A percentile compares a stretch with the other conserved stretches of the same genome.
Evolutionary conservation across 2,113 vertebrate genomes (phyloP).

Genomic region (Prionailurus viverrinus): DNA sequence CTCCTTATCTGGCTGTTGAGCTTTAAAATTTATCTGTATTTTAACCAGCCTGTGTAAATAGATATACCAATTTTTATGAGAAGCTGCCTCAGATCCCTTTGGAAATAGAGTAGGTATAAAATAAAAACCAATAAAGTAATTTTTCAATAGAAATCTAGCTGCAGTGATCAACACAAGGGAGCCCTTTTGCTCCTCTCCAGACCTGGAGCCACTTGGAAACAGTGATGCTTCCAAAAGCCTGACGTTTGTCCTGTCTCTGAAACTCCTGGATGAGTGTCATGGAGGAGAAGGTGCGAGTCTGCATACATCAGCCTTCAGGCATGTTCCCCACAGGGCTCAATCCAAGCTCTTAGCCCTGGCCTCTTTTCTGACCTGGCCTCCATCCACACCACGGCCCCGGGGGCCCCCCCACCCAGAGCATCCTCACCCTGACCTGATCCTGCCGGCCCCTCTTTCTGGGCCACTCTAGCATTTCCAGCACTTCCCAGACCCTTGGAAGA

Average conservation of each 20-base stretch:
- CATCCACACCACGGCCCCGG: too few relatives aligned
- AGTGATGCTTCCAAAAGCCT: not conserved
- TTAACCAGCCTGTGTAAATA: not conserved
- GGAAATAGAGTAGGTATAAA: not conserved
- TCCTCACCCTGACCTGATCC: not conserved
- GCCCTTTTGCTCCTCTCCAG: not conserved
- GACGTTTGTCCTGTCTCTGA: not conserved
- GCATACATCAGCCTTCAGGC: not conserved
- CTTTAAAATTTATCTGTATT: not conserved
- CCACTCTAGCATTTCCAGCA: not conserved
- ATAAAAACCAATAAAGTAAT: not conserved
- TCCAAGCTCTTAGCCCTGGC: not conserved
- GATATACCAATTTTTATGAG: not conserved
- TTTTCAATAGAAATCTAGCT: not conserved
- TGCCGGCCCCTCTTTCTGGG: not conserved
- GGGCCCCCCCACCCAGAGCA: accelerated
- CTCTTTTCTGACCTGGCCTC: not conserved
- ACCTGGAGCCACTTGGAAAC: not conserved
- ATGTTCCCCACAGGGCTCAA: too few relatives aligned
- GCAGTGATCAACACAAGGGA: not conserved
- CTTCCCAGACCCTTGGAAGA: not conserved
- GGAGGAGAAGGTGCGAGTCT: not conserved
- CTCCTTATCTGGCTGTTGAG: not conserved
- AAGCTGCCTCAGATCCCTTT: conserved; percentile 29
- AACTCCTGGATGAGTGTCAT: not conserved